Evolutionary conservation across 2,113 vertebrate genomes (phyloP), one percentile per base, ranked within the genome.

Genomic region (Grallaria varia): DNA sequence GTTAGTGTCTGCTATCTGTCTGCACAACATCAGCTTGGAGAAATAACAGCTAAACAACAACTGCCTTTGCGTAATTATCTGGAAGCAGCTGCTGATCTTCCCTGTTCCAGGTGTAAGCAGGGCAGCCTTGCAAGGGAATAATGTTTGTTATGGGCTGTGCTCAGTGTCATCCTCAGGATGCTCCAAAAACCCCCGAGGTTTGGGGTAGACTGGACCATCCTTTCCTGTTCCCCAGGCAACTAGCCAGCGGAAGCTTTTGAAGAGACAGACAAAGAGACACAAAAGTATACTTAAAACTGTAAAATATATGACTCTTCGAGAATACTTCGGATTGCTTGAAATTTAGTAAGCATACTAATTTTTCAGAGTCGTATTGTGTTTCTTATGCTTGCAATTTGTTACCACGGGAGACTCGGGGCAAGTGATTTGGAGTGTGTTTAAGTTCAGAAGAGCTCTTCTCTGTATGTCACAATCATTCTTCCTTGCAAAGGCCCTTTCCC

Each of bases 281-380:
- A 77, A 90, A 95, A 93, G 92, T 94, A 96, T 97, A 97, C 90
- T 96, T 79, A 58, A 88, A 88, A 55, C 78, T 79, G 47, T 93
- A 90, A 97, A 97, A 96, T 97, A 94, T 94, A 95, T 72, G 94
- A 94, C 93, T 95, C 88, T 97, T 96, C 95, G 95, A 88, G 87
- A 89, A 96, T 93, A 93, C 94, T 97, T 95, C 96, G 96, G 87
- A 94, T 81, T 85, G 96, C 95, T 96, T 96, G 94, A 96, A 93
- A 80, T 77, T 77, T 84, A 89, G 68, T 79, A 94, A 96, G 90
- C 93, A 63, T 47, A 20, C 88, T 96, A 64, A 96, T 96, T 96
- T 93, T 93, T 97, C 96, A 96, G 86, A 90, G 84, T 68, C 66
- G 9, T 55, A 47, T 39, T 92, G 44, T 78, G 45, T 76, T 93